Evolutionary conservation across 2,888 invertebrate genomes (phyloP).

Genomic region (Scelioninae gen. 2): DNA sequence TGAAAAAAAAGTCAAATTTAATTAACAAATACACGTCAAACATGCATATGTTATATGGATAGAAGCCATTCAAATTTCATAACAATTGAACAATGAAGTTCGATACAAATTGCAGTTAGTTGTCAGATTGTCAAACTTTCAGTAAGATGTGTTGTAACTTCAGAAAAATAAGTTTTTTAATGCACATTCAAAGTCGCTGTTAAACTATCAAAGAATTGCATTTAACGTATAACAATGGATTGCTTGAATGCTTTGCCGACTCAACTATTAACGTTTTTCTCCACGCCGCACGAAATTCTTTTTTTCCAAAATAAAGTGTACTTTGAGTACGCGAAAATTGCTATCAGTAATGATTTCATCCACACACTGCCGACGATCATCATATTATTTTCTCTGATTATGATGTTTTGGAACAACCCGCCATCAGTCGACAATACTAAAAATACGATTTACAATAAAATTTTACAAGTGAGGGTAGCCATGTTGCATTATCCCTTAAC

Average conservation of each 20-base stretch:
- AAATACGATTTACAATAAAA: slow-evolving; percentile 36
- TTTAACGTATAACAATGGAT: slow-evolving; percentile 64
- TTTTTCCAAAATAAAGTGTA: slow-evolving; percentile 68
- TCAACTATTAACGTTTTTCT: slow-evolving; percentile 67
- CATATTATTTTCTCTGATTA: slow-evolving; percentile 64
- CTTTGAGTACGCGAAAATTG: slow-evolving; percentile 69
- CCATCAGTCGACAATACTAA: slow-evolving; percentile 45
- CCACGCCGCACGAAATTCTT: slow-evolving; percentile 67
- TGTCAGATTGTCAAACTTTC: slow-evolving; percentile 1
- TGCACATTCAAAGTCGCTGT: not conserved
- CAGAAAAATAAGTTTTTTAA: slow-evolving; percentile 4
- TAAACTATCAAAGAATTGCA: slow-evolving; percentile 7
- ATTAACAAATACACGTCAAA: too few species aligned
- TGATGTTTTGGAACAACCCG: slow-evolving; percentile 67
- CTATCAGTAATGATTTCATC: slow-evolving; percentile 70
- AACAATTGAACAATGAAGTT: not conserved
- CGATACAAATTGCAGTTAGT: not conserved
- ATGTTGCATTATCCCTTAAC: too few species aligned
- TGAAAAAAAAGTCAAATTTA: too few species aligned
- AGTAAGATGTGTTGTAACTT: not conserved
- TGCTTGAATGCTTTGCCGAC: slow-evolving; percentile 66
- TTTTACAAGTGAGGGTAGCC: too few species aligned
- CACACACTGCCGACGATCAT: slow-evolving; percentile 71
- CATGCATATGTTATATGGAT: too few species aligned
- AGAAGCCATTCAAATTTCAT: not conserved